phyloP scores from a whole-genome alignment of 2,113 vertebrate genomes.

The Phalacrocorax carbo region DNA sequence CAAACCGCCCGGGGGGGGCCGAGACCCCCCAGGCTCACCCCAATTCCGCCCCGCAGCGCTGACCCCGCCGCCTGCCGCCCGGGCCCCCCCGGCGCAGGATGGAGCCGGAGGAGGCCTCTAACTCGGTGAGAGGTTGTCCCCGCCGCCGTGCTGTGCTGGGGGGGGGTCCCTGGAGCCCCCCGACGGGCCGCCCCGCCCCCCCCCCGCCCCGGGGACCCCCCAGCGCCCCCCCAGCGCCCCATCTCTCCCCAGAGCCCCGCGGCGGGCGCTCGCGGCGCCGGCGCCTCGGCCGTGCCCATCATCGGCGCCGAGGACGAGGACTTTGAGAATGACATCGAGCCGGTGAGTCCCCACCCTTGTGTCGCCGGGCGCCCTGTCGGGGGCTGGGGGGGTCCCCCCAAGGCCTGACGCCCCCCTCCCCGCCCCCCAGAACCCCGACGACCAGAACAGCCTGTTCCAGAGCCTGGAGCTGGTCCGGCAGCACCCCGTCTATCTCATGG shows the following conservation, averaged over 20 bases:
- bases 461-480: constrained; percentile 79
- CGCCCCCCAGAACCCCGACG: constrained; percentile 72
- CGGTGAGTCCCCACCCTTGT: constrained; percentile 67
- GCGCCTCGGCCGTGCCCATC: constrained; percentile 70
- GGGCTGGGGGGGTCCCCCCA: not conserved
- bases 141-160: too few species aligned
- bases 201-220: not conserved
- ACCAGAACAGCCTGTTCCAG: constrained; percentile 79
- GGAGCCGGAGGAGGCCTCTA: too few species aligned
- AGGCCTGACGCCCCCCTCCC: too few species aligned
- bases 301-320: constrained; percentile 92
- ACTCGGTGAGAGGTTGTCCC: too few species aligned
- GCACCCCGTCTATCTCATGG: constrained; percentile 83
- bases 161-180: too few species aligned
- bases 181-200: too few species aligned
- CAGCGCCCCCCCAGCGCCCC: not conserved
- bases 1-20: too few species aligned
- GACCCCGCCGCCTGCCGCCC: too few species aligned
- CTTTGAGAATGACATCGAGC: constrained; percentile 88
- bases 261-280: not conserved
- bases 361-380: too few species aligned
- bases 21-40: too few species aligned
- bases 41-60: too few species aligned
- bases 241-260: not conserved
- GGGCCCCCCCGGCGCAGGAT: too few species aligned